These are phyloP conservation scores for Sphaerophoria taeniata DNA, from an alignment of 2,888 invertebrate species.

Conservation along the genomic window DNA sequence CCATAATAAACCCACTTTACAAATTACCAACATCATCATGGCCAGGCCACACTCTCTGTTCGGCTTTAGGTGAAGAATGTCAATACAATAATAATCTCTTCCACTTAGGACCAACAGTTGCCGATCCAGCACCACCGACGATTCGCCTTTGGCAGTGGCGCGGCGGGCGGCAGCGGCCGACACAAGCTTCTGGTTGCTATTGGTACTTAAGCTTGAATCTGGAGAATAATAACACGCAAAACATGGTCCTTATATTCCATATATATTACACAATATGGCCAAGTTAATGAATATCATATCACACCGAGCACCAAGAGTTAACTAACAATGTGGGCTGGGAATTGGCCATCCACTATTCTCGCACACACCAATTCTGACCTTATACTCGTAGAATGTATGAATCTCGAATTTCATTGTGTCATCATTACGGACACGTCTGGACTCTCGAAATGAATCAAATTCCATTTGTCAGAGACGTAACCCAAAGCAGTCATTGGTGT, in stretches of 20 bases:
- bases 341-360: conserved; percentile 21
- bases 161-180: neutral
- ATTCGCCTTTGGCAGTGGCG: neutral
- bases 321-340: conserved; percentile 58
- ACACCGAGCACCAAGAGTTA: conserved; percentile 42
- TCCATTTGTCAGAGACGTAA: conserved; percentile 64
- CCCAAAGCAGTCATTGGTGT: conserved; percentile 62
- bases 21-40: conserved; percentile 41
- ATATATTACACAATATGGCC: conserved; percentile 48
- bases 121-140: neutral
- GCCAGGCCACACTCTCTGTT: neutral
- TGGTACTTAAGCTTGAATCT: conserved; percentile 6
- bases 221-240: conserved; percentile 38
- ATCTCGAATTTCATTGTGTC: conserved; percentile 67
- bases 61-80: conserved; percentile 18
- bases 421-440: conserved; percentile 55
- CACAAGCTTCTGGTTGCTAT: neutral
- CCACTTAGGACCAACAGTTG: conserved; percentile 45
- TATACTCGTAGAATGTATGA: conserved; percentile 33
- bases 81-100: conserved; percentile 49
- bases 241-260: conserved; percentile 42
- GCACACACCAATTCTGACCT: conserved; percentile 28
- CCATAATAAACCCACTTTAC: conserved; percentile 42
- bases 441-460: conserved; percentile 60
- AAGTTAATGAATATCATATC: conserved; percentile 68